Base-by-base conservation (phyloP, 2,888 invertebrate species). In the Noctua comes region DNA sequence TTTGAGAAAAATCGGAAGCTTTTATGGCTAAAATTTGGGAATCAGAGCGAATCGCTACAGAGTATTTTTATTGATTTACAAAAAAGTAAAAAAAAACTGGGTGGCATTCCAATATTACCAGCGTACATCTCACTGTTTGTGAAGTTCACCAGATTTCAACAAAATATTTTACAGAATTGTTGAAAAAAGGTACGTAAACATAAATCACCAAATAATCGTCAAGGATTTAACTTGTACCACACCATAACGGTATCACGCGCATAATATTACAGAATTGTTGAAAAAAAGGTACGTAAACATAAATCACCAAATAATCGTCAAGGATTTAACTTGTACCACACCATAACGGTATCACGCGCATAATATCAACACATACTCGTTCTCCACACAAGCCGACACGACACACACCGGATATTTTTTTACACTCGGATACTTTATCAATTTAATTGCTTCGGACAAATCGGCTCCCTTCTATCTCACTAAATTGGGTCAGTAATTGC, bases 291-390 rank as follows among this genome's bases (percentile, higher is more conserved):
- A 8, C 2, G 2, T 11, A 43, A 0, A 43, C 6, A 27, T n/a
- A 11, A 36, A n/a, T 51, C 36, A 21, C 7, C 62, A 51, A 72
- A 48, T 62, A 16, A 36, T 31, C 13, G 21, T 40, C 57, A 51
- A 57, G 62, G 43, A 66, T 79, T 66, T 91, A 57, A 85, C 90
- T 91, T 92, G 88, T 40, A 81, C 90, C 91, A 87, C 51, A 79
- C 81, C 68, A 74, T 87, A 94, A 92, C 92, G 91, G 93, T 93
- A 93, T 92, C 93, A 93, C 88, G 90, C 82, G 83, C 90, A 88
- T 88, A 84, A 89, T 87, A 83, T 84, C 85, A 87, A 80, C 84
- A 84, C 88, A 85, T 72, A 89, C 84, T 80, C 88, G 86, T 86
- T 91, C 77, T 89, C 90, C 91, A 90, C 76, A 85, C 87, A 82